A percentile compares a stretch with the other conserved stretches of the same genome.
phyloP scores from a whole-genome alignment of 2,797 vertebrate genomes.

The Argentina silus region DNA sequence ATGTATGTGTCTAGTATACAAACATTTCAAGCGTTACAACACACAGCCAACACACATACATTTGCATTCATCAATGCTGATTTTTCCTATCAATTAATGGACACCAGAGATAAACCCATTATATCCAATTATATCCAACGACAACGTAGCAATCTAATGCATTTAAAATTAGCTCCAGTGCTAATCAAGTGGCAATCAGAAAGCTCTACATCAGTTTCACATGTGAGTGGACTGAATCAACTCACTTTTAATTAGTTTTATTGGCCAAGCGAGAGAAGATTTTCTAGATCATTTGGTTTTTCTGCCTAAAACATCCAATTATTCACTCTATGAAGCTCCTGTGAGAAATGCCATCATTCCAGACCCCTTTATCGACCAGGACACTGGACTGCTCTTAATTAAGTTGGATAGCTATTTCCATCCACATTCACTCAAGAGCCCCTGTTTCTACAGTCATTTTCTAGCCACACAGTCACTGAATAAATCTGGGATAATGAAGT shows the following conservation, averaged over 20 bases:
- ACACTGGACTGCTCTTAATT: constrained; percentile 51
- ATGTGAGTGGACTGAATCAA: constrained; percentile 40
- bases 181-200: constrained; percentile 53
- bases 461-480: constrained; percentile 39
- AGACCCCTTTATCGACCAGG: constrained; percentile 56
- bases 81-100: constrained; percentile 30
- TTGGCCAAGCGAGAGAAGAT: constrained; percentile 55
- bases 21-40: no score
- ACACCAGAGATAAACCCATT: constrained; percentile 35
- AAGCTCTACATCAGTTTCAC: constrained; percentile 42
- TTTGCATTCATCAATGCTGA: constrained; percentile 11
- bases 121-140: constrained; percentile 34
- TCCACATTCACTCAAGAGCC: constrained; percentile 44
- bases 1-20: background rate
- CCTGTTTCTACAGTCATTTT: constrained; percentile 42
- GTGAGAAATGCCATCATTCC: constrained; percentile 52
- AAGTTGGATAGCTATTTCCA: constrained; percentile 54
- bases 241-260: constrained; percentile 66
- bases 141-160: constrained; percentile 44
- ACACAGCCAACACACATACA: constrained; percentile 1
- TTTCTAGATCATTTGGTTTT: constrained; percentile 62
- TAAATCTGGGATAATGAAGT: constrained; percentile 57
- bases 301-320: constrained; percentile 61
- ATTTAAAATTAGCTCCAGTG: constrained; percentile 44
- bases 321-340: constrained; percentile 46